Percentiles rank a stretch among this genome's conserved stretches.
phyloP scores from a whole-genome alignment of 35 echinoderm and acorn worm genomes.

The Heliocidaris tuberculata region DNA sequence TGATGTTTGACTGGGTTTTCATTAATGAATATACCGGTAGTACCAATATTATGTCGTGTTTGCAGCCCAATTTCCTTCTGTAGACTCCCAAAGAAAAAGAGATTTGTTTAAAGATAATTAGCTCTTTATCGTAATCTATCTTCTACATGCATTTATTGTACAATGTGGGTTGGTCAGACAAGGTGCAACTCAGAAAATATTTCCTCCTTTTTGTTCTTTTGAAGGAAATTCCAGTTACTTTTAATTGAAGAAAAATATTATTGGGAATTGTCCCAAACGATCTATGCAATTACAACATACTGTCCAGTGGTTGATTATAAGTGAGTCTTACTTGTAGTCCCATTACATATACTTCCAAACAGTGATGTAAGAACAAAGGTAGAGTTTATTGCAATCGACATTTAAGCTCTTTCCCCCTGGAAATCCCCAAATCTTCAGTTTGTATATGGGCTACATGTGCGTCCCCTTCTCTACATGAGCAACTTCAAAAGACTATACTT shows the following conservation, averaged over 20 bases:
- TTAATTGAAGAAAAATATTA: background rate
- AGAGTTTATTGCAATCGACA: background rate
- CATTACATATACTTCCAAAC: background rate
- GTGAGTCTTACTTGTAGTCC: background rate
- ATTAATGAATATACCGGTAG: no score
- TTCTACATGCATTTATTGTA: background rate
- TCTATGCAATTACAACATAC: constrained; percentile 12
- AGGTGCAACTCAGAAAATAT: background rate
- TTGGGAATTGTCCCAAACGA: background rate
- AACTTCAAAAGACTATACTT: background rate
- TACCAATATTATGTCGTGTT: no score
- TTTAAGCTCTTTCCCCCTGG: background rate
- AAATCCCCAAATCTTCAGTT: no score
- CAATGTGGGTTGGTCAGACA: background rate
- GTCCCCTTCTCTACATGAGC: background rate
- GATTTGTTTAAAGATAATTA: background rate
- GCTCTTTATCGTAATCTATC: background rate
- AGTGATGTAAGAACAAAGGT: background rate
- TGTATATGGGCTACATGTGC: background rate
- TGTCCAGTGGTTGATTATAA: background rate
- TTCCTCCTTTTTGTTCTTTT: background rate
- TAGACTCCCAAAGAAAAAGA: background rate
- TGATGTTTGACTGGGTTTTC: background rate
- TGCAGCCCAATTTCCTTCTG: background rate
- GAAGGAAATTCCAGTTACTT: background rate